Conservation (phyloP, 1,140 invertebrate genomes). For the Rhagoletis pomonella region DNA sequence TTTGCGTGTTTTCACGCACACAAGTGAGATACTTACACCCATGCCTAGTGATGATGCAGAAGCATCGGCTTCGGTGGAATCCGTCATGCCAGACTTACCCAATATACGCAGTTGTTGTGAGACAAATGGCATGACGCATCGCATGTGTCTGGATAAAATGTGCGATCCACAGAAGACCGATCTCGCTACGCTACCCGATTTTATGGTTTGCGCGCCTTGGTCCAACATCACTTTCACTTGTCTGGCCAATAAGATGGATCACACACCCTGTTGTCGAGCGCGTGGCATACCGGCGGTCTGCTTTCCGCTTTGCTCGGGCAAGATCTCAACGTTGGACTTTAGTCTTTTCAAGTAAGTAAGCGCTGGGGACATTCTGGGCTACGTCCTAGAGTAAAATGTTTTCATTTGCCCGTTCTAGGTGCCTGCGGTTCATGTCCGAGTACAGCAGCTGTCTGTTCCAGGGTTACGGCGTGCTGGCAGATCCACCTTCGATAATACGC, state of each 20-base stretch:
- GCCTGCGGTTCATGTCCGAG: conserved; percentile 85
- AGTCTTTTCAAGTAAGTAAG: conserved; percentile 84
- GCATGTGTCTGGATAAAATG: conserved; percentile 84
- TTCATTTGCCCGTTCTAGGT: conserved; percentile 75
- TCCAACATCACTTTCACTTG: conserved; percentile 86
- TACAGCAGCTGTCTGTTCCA: conserved; percentile 87
- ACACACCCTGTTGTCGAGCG: conserved; percentile 85
- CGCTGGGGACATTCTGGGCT: too few relatives aligned
- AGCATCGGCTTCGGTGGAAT: conserved; percentile 61
- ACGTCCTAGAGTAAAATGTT: background rate
- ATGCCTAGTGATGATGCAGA: conserved; percentile 61
- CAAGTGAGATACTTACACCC: conserved; percentile 58
- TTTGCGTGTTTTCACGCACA: conserved; percentile 75
- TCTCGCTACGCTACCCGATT: conserved; percentile 79
- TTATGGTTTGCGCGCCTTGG: conserved; percentile 92
- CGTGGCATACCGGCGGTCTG: conserved; percentile 84
- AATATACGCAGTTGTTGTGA: conserved; percentile 84
- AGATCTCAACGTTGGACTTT: conserved; percentile 85
- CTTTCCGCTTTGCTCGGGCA: conserved; percentile 84
- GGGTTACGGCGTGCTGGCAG: conserved; percentile 87
- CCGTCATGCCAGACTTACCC: conserved; percentile 76
- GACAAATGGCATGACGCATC: conserved; percentile 82
- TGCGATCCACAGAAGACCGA: conserved; percentile 83
- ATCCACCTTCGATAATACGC: conserved; percentile 80
- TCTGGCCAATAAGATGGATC: conserved; percentile 86